Percentiles rank a stretch among this genome's conserved stretches.
phyloP scores from a whole-genome alignment of 2,888 invertebrate genomes.

The Agrilus mali region DNA sequence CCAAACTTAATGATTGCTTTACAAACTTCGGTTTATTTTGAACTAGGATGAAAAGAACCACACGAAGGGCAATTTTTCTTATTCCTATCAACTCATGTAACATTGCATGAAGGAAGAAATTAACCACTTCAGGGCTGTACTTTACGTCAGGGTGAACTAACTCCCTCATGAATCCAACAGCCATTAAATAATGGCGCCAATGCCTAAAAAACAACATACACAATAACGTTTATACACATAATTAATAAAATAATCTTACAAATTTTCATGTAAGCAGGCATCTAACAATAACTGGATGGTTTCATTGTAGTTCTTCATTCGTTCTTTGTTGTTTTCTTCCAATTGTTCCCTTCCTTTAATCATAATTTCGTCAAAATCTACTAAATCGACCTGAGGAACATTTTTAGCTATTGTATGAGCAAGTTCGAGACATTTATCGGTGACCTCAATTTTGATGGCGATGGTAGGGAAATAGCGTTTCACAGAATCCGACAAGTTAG shows the following conservation, averaged over 20 bases:
- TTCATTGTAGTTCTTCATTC: slow-evolving; percentile 39
- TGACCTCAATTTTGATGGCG: slow-evolving; percentile 44
- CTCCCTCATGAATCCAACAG: slow-evolving; percentile 57
- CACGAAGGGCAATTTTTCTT: slow-evolving; percentile 53
- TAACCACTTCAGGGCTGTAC: slow-evolving; percentile 50
- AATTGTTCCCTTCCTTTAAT: slow-evolving; percentile 29
- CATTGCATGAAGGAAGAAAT: slow-evolving; percentile 49
- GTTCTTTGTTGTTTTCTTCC: slow-evolving; percentile 33
- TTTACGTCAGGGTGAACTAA: slow-evolving; percentile 58
- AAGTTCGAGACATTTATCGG: slow-evolving; percentile 37
- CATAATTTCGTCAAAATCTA: slow-evolving; percentile 31
- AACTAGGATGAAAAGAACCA: slow-evolving; percentile 50
- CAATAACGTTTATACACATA: no score
- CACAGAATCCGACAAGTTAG: slow-evolving; percentile 40
- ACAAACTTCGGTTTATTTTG: slow-evolving; percentile 58
- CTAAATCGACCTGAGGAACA: slow-evolving; percentile 29
- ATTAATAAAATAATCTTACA: slow-evolving; percentile 26
- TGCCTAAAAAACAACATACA: slow-evolving; percentile 39
- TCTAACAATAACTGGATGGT: slow-evolving; percentile 39
- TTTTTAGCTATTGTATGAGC: slow-evolving; percentile 37
- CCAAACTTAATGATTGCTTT: slow-evolving; percentile 46
- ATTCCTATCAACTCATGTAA: slow-evolving; percentile 71
- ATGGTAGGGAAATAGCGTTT: slow-evolving; percentile 50
- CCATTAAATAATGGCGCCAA: slow-evolving; percentile 72
- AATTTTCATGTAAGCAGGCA: slow-evolving; percentile 41